Evolutionary conservation across 2,113 vertebrate genomes (phyloP).

Genomic region (Seriola rivoliana): DNA sequence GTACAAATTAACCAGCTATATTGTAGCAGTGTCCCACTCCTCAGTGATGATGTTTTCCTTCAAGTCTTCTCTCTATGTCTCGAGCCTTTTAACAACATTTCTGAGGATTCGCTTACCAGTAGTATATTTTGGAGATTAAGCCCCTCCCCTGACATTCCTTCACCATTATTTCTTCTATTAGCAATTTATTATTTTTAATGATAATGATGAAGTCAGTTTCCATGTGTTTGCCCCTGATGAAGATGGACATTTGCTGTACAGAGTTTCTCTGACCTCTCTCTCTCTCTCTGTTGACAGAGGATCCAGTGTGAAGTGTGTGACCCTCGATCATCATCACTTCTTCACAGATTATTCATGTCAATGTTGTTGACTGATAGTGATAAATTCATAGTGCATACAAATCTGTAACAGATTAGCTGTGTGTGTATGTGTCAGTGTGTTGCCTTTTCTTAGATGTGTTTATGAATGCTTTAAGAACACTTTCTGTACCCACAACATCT

Average conservation of each 20-base stretch:
- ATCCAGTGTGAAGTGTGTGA: neutral
- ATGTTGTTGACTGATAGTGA: constrained; percentile 4
- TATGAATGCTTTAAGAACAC: neutral
- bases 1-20: too few species aligned
- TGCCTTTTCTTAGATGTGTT: neutral
- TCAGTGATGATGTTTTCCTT: too few species aligned
- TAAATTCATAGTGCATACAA: neutral
- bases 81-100: too few species aligned
- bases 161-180: too few species aligned
- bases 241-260: neutral
- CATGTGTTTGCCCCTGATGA: too few species aligned
- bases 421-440: neutral
- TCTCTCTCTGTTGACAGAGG: constrained; percentile 24
- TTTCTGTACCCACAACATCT: neutral
- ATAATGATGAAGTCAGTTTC: too few species aligned
- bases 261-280: neutral
- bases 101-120: too few species aligned
- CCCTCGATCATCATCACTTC: neutral
- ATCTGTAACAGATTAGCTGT: neutral
- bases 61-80: too few species aligned
- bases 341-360: neutral
- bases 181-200: too few species aligned
- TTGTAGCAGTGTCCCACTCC: too few species aligned
- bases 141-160: too few species aligned
- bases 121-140: too few species aligned